phyloP scores from a whole-genome alignment of 2,113 vertebrate genomes.

The Struthidea cinerea region DNA sequence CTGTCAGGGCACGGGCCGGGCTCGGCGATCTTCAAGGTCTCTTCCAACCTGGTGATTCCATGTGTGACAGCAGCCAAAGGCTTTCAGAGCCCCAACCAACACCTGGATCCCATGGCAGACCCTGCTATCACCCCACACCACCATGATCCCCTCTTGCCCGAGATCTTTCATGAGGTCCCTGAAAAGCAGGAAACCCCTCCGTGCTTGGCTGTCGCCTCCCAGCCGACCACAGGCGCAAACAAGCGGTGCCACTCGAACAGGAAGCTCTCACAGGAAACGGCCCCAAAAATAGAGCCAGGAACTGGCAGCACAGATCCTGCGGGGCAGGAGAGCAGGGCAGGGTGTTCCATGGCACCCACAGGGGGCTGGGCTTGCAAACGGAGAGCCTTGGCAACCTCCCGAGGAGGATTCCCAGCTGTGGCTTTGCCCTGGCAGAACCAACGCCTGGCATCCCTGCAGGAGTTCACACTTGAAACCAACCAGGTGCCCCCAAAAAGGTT shows the following conservation, averaged over 20 bases:
- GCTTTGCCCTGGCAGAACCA: background rate
- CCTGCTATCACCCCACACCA: accelerated
- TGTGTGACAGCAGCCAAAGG: background rate
- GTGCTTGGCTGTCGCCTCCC: accelerated
- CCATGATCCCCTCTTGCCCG: accelerated
- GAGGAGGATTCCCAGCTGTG: accelerated
- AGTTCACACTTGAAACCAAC: background rate
- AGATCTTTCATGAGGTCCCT: background rate
- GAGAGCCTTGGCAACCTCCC: background rate
- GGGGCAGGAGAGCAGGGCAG: background rate
- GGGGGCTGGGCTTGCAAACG: background rate
- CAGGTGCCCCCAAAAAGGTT: background rate
- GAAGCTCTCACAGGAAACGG: background rate
- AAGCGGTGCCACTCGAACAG: background rate
- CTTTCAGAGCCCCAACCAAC: background rate
- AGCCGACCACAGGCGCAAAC: accelerated
- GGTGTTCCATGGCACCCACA: background rate
- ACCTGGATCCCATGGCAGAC: accelerated
- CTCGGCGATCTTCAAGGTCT: too few relatives aligned
- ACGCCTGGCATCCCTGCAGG: accelerated
- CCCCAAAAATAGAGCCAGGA: constrained; percentile 13
- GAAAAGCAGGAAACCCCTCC: background rate
- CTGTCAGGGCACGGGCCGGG: too few relatives aligned
- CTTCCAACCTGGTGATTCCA: too few relatives aligned
- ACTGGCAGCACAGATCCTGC: constrained; percentile 24